Conservation (phyloP, 2,797 vertebrate genomes). For the Intellagama lesueurii region DNA sequence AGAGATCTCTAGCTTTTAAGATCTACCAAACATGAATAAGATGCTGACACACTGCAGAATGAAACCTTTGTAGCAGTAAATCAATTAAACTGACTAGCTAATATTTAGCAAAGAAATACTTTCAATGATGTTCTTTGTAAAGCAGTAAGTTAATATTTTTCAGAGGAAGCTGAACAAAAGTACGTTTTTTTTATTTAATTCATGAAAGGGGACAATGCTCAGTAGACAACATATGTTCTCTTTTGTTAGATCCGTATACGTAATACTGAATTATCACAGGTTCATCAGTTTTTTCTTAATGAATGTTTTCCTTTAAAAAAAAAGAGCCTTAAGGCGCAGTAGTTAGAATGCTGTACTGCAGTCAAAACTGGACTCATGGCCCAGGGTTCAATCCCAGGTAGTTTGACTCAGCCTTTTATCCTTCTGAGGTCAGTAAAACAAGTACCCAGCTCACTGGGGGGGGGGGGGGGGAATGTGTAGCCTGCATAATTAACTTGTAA, state of each 20-base stretch:
- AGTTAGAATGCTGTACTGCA: too few relatives aligned
- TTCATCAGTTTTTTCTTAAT: slow-evolving; percentile 17
- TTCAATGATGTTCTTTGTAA: not conserved
- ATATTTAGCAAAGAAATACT: slow-evolving; percentile 27
- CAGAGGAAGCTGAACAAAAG: slow-evolving; percentile 7
- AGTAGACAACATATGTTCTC: not conserved
- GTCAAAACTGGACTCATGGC: too few relatives aligned
- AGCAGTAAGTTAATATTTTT: slow-evolving; percentile 6
- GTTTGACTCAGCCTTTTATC: too few relatives aligned
- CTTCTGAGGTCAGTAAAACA: too few relatives aligned
- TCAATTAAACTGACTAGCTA: slow-evolving; percentile 46
- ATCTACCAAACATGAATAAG: slow-evolving; percentile 47
- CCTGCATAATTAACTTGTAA: too few relatives aligned
- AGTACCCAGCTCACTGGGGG: too few relatives aligned
- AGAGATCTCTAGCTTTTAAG: slow-evolving; percentile 35
- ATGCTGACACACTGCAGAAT: slow-evolving; percentile 18
- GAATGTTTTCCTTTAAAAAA: too few relatives aligned
- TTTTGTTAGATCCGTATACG: not conserved
- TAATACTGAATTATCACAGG: not conserved
- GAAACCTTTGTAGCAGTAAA: slow-evolving; percentile 52
- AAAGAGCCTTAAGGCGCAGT: too few relatives aligned
- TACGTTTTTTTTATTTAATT: not conserved
- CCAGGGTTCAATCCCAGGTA: too few relatives aligned
- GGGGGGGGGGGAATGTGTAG: too few relatives aligned
- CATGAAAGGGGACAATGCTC: not conserved